phyloP scores from a whole-genome alignment of 2,113 vertebrate species.

The Lamprotornis superbus region DNA sequence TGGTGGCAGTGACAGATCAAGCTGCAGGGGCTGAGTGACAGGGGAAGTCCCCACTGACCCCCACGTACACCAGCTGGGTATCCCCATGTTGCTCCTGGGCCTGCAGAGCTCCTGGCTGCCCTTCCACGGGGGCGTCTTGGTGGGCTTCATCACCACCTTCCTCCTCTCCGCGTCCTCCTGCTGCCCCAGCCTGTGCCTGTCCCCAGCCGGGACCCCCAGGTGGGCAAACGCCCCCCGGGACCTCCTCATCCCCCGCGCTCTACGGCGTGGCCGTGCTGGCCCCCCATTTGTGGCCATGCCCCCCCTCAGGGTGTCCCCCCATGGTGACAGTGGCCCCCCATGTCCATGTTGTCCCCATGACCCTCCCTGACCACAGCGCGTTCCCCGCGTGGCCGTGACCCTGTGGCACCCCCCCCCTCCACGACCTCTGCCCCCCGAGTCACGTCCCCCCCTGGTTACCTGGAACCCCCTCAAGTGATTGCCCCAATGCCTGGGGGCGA shows the following conservation, averaged over 20 bases:
- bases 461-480: too few species aligned
- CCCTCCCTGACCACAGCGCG: too few species aligned
- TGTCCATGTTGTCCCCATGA: too few species aligned
- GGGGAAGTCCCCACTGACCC: background rate
- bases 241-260: accelerated
- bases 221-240: accelerated
- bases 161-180: background rate
- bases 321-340: background rate
- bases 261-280: background rate
- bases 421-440: too few species aligned
- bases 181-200: background rate
- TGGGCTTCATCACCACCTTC: background rate
- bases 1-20: background rate
- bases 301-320: background rate
- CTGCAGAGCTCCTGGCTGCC: background rate
- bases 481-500: too few species aligned
- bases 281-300: background rate
- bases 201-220: background rate
- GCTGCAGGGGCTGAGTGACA: background rate
- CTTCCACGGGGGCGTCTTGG: background rate
- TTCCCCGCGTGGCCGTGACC: too few species aligned
- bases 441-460: too few species aligned
- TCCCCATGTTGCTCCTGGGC: background rate
- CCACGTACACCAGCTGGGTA: background rate
- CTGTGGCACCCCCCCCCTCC: too few species aligned